Base-by-base conservation (phyloP, 2,888 invertebrate genomes). In the Harmothoe impar region DNA sequence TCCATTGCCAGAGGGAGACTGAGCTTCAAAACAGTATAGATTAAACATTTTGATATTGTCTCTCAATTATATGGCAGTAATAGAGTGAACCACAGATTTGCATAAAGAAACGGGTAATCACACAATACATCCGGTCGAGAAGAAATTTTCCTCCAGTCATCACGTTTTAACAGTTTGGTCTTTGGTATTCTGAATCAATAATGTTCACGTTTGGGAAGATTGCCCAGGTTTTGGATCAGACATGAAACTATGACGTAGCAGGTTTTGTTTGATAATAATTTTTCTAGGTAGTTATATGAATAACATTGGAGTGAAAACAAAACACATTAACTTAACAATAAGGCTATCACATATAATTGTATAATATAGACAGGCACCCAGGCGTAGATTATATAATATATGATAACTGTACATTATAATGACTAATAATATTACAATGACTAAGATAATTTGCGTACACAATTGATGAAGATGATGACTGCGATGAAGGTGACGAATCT, bases 271-370 rank as follows among this genome's bases (percentile, higher is more conserved):
- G 15, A 72, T 5, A 72, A 72, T 29, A 72, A 29, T 29, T 72
- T n/a, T 29, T 29, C 3, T 15, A 15, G 31, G 25, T 3, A 29
- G 62, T 62, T 72, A 72, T 72, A 68, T 15, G 17, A 29, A 72
- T 72, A 62, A 62, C 25, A 29, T 29, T 29, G 72, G 17, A 72
- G 20, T 5, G 17, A n/a, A 20, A 7, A 72, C 25, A 12, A n/a
- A 7, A 29, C 68, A 72, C 25, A 29, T 72, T 72, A 23, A 29
- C 31, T 29, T 31, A 25, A 72, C 25, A 72, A 29, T 72, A 72
- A 29, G 72, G 72, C 31, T 72, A 72, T 72, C 72, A 72, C 72
- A 72, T 72, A 72, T 12, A 15, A 72, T 72, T 72, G 0, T 10
- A 43, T 12, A 29, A 72, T 72, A 29, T 72, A 72, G 15, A 72